Evolutionary conservation across 2,797 vertebrate genomes (phyloP), one percentile per base, ranked within the genome.

Genomic region (Periparus ater): DNA sequence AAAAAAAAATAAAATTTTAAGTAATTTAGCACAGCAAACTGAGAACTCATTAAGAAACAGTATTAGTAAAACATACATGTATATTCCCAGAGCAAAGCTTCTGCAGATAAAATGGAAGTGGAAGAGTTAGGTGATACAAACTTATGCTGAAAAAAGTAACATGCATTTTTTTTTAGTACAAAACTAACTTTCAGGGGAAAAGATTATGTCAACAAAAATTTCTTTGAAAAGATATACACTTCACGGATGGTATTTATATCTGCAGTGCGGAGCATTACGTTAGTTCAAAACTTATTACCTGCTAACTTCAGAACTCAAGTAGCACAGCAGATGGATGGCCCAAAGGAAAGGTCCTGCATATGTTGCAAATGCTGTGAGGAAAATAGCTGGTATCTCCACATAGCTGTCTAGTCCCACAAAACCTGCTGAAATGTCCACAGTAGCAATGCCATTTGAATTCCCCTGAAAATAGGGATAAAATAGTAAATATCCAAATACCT

Each of bases 371-470:
- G 97, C 98, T 2, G 99, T 99, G 66, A 99, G 96, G 88, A 99
- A 97, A 74, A 99, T 71, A 40, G 99, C 99, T 32, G 99, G 99
- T 40, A 98, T 97, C 91, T 99, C 98, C 26, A 99, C 79, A 25
- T 99, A 99, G 91, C 98, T 98, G 72, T 99, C 98, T 74, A 99
- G 97, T 40, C 99, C 99, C 77, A 99, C 98, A 50, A 99, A 99
- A 77, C 99, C 99, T 7, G 99, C 99, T 1, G 99, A 99, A 94
- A 99, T 96, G 97, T 99, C 99, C 51, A 99, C 98, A 1, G 98
- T 99, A 93, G 98, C 98, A 25, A 99, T 99, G 96, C 98, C 99
- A 96, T 99, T 99, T 88, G 99, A 99, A 96, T 99, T 99, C 13
- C 99, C 99, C 99, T 99, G 97, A 87, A 96, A 97, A 83, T 2